These are phyloP conservation scores for Calephelis perditalis DNA, from an alignment of 2,888 invertebrate species.

Conservation along the genomic window DNA sequence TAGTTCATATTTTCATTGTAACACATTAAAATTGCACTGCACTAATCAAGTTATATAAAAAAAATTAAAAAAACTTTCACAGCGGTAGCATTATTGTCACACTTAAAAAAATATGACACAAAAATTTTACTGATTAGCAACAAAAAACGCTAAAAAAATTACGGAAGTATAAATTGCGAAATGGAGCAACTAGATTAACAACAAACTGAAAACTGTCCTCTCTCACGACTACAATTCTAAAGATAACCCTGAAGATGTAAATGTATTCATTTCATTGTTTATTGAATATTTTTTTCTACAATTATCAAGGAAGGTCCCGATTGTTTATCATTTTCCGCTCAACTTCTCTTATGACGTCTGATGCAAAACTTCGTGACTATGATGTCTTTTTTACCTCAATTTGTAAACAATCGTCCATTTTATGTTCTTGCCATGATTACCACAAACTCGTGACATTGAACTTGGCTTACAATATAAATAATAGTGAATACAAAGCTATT, in stretches of 20 bases:
- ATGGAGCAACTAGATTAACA: not conserved
- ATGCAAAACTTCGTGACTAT: conserved; percentile 19
- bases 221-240: no score
- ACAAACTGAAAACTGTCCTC: not conserved
- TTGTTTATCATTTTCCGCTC: not conserved
- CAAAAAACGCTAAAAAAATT: no score
- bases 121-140: no score
- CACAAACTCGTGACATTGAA: conserved; percentile 30
- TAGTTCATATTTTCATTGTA: no score
- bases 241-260: no score
- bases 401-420: conserved; percentile 20
- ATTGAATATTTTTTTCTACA: no score
- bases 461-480: conserved; percentile 22
- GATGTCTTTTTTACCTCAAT: conserved; percentile 14
- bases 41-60: no score
- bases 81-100: no score
- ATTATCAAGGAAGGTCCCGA: not conserved
- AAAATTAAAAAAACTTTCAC: no score
- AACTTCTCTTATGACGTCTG: not conserved
- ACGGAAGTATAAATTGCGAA: not conserved
- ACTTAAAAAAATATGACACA: no score
- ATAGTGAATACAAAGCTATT: not conserved
- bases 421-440: conserved; percentile 18
- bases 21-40: no score
- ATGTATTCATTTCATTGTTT: no score